Evolutionary conservation across 1,140 invertebrate genomes (phyloP).

Genomic region (Bombus balteatus): DNA sequence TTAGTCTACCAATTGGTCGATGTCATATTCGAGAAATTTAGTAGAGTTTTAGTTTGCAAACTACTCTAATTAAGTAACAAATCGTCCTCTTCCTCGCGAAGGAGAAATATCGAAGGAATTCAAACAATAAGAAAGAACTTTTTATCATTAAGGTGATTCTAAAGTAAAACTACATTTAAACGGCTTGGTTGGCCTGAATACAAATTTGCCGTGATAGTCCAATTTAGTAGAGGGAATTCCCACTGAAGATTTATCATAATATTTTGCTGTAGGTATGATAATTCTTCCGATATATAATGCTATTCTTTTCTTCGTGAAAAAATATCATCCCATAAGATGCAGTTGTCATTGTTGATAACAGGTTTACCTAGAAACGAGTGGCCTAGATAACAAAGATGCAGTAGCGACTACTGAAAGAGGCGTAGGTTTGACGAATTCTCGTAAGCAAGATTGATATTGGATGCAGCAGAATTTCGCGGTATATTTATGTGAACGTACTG

Average conservation of each 20-base stretch:
- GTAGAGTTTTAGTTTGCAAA: too few relatives aligned
- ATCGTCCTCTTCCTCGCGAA: too few relatives aligned
- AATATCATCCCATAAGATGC: too few relatives aligned
- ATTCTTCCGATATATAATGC: neutral
- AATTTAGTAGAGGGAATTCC: neutral
- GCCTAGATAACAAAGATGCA: neutral
- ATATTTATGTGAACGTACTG: conserved; percentile 73
- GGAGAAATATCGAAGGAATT: too few relatives aligned
- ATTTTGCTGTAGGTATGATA: neutral
- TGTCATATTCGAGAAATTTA: neutral
- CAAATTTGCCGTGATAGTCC: too few relatives aligned
- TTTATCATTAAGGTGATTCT: too few relatives aligned
- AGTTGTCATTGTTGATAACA: neutral
- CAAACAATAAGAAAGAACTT: too few relatives aligned
- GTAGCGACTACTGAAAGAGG: neutral
- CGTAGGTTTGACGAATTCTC: conserved; percentile 43
- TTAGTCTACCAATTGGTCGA: neutral
- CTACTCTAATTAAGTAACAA: too few relatives aligned
- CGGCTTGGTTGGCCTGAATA: too few relatives aligned
- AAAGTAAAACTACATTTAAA: too few relatives aligned
- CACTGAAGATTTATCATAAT: neutral
- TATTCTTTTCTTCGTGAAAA: neutral
- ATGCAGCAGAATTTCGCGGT: conserved; percentile 51
- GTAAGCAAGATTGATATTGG: conserved; percentile 28
- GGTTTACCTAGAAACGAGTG: neutral